phyloP scores from a whole-genome alignment of 2,797 vertebrate species.

The Cossypha caffra region DNA sequence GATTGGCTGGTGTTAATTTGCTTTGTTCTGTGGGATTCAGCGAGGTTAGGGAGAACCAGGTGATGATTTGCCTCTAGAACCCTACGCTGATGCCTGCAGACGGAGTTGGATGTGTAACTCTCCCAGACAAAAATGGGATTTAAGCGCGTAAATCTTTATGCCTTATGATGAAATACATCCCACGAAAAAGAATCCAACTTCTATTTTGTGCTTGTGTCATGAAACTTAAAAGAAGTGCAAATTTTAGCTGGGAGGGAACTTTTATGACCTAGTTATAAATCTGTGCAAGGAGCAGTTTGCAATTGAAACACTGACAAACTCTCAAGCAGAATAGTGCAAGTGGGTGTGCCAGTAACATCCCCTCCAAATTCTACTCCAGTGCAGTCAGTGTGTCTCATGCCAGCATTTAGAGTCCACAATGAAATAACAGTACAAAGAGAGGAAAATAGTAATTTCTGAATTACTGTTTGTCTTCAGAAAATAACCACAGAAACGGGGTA shows the following conservation, averaged over 20 bases:
- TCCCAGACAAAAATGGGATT: neutral
- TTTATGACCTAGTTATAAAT: conserved; percentile 67
- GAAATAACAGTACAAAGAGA: conserved; percentile 39
- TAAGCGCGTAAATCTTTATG: neutral
- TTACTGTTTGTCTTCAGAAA: conserved; percentile 46
- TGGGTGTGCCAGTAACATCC: neutral
- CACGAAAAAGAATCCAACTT: conserved; percentile 18
- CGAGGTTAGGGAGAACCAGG: neutral
- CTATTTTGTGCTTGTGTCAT: conserved; percentile 21
- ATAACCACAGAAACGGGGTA: conserved; percentile 3
- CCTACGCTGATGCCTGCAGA: neutral
- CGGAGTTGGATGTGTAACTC: neutral
- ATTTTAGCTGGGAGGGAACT: conserved; percentile 51
- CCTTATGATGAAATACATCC: conserved; percentile 20
- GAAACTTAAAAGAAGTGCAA: conserved; percentile 68
- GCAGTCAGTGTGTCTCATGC: neutral
- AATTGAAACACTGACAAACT: conserved; percentile 44
- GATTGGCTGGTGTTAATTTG: neutral
- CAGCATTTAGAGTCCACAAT: neutral
- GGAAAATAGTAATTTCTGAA: conserved; percentile 48
- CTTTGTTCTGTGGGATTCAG: neutral
- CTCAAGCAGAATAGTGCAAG: neutral
- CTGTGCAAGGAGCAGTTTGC: conserved; percentile 41
- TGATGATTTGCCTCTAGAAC: neutral
- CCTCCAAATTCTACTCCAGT: conserved; percentile 37